These are phyloP conservation scores for Synanthedon tipuliformis DNA, from an alignment of 2,888 invertebrate species.

Conservation along the genomic window DNA sequence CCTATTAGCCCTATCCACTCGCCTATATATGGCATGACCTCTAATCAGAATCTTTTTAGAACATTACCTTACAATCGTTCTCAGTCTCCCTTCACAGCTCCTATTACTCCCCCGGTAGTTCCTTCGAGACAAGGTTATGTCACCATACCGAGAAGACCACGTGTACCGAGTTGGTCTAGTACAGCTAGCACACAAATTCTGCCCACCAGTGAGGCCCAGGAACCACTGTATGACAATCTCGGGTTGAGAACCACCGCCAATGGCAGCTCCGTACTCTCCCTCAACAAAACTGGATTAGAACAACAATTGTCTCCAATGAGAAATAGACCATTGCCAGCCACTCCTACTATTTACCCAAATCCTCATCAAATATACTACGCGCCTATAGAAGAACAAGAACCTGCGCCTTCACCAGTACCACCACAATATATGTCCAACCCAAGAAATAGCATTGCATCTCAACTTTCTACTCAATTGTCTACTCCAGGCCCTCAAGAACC, in stretches of 20 bases:
- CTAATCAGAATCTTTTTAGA: slow-evolving; percentile 77
- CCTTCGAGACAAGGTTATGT: slow-evolving; percentile 85
- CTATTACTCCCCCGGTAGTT: slow-evolving; percentile 73
- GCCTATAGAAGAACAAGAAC: slow-evolving; percentile 67
- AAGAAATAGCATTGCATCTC: slow-evolving; percentile 64
- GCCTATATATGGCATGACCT: slow-evolving; percentile 72
- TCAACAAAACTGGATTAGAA: slow-evolving; percentile 77
- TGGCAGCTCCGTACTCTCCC: slow-evolving; percentile 83
- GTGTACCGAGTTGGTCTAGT: slow-evolving; percentile 86
- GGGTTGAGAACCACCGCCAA: slow-evolving; percentile 87
- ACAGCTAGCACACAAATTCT: slow-evolving; percentile 67
- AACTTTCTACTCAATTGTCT: slow-evolving; percentile 47
- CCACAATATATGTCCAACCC: slow-evolving; percentile 41
- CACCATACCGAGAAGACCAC: slow-evolving; percentile 85
- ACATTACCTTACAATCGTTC: slow-evolving; percentile 84
- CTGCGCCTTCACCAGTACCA: slow-evolving; percentile 62
- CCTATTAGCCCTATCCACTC: slow-evolving; percentile 76
- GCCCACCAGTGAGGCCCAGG: slow-evolving; percentile 69
- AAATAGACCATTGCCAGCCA: slow-evolving; percentile 74
- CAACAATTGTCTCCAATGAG: slow-evolving; percentile 71
- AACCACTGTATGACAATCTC: slow-evolving; percentile 88
- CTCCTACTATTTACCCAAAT: slow-evolving; percentile 59
- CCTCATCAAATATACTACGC: slow-evolving; percentile 58
- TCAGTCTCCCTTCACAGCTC: slow-evolving; percentile 80
- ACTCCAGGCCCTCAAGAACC: slow-evolving; percentile 65